Percentiles rank a stretch among this genome's conserved stretches.
phyloP scores from a whole-genome alignment of 2,113 vertebrate genomes.

The Perognathus longimembris region DNA sequence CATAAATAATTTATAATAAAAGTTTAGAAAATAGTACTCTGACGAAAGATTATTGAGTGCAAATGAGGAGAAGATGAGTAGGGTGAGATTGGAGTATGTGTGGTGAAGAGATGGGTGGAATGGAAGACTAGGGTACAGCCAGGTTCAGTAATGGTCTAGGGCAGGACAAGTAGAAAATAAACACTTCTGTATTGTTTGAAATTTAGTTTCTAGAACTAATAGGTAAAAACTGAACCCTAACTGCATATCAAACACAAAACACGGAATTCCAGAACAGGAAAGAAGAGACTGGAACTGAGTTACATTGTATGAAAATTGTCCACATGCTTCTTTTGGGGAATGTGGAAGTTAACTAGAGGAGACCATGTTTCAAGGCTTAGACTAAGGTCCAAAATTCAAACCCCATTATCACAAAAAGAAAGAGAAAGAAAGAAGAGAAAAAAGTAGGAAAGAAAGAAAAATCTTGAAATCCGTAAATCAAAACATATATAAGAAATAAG shows the following conservation, averaged over 20 bases:
- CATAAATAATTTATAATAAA: background rate
- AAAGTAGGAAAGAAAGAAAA: constrained; percentile 42
- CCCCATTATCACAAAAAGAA: no score
- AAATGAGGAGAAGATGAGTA: background rate
- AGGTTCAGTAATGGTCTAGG: background rate
- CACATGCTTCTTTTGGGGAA: background rate
- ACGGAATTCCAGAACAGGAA: background rate
- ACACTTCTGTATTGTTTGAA: background rate
- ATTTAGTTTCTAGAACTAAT: background rate
- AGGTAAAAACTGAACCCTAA: background rate
- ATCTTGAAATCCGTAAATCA: background rate
- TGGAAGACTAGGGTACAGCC: background rate
- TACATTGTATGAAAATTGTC: background rate
- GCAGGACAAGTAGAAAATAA: background rate
- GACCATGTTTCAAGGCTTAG: background rate
- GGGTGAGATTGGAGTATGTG: background rate
- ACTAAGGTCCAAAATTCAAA: background rate
- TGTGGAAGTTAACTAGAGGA: background rate
- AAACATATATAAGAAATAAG: background rate
- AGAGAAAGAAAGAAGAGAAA: background rate
- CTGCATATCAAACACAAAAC: background rate
- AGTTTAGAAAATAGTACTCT: background rate
- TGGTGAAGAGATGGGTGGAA: background rate
- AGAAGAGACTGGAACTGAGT: background rate
- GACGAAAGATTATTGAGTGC: background rate